Base-by-base conservation (phyloP, 2,113 vertebrate genomes). In the Malurus alboscapulatus region DNA sequence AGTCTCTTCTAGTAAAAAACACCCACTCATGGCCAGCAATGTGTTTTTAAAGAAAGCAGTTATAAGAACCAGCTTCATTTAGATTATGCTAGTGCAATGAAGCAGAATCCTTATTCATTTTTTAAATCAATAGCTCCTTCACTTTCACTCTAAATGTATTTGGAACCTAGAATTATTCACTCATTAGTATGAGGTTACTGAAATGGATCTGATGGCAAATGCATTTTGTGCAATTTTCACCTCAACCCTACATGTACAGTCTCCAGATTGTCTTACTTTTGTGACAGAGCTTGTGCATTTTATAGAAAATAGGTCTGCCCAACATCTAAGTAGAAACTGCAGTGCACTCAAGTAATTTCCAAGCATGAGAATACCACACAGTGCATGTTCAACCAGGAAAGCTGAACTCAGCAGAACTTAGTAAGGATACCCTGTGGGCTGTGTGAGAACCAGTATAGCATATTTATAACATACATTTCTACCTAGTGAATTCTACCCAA, bases 1-100 rank as follows among this genome's bases (percentile, higher is more conserved):
- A 55, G 32, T 53, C 51, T 88, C 75, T 78, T 66, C 83, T 90
- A 86, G 86, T 94, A 88, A 93, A 93, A 93, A 94, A 93, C 86
- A 93, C 76, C 67, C 79, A 88, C 92, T 87, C 77, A 63, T 17
- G 36, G 68, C 44, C 72, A 78, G 78, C 51, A 88, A 76, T 59
- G 53, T 57, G 84, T 59, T 92, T 87, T 54, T 77, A 87, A 69
- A 85, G 42, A 80, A 78, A 54, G 44, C 50, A 87, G 21, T 71
- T 89, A 9, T 34, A 84, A 90, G 83, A 61, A 57, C 40, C 29
- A 57, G 40, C n/a, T 77, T 78, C 44, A 68, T 78, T 88, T 81
- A 81, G 76, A 55, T 63, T 58, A 83, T 51, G 44, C 30, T 81
- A 84, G 65, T 75, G 76, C 63, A 84, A 78, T 61, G 53, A 86